Evolutionary conservation across 2,797 vertebrate species (phyloP).

Genomic region (Myioborus miniatus): DNA sequence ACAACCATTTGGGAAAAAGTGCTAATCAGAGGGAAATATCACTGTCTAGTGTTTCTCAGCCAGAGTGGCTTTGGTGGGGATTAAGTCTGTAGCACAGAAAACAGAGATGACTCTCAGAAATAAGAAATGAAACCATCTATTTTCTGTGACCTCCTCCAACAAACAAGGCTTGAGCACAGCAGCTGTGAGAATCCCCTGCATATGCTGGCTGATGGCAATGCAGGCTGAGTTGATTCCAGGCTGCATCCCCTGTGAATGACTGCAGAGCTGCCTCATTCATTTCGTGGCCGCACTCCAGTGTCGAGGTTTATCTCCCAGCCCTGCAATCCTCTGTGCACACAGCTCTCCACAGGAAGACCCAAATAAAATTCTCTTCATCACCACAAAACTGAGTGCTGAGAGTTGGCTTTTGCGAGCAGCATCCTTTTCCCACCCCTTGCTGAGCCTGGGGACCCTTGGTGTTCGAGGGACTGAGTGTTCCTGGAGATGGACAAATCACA

Average conservation of each 20-base stretch:
- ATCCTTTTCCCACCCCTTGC: not conserved
- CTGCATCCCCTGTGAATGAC: not conserved
- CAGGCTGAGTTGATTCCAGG: slow-evolving; percentile 37
- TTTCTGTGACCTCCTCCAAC: slow-evolving; percentile 37
- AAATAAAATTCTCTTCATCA: not conserved
- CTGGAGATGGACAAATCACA: not conserved
- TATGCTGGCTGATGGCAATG: slow-evolving; percentile 10
- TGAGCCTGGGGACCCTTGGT: not conserved
- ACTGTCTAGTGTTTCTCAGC: slow-evolving; percentile 12
- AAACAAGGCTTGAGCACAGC: slow-evolving; percentile 40
- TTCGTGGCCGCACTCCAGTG: slow-evolving; percentile 8
- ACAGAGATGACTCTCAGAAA: slow-evolving; percentile 24
- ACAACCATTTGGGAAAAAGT: slow-evolving; percentile 34
- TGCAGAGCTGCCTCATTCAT: slow-evolving; percentile 17
- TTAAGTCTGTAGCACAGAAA: slow-evolving; percentile 39
- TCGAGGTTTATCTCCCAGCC: slow-evolving; percentile 29
- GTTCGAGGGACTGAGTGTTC: not conserved
- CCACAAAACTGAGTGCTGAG: not conserved
- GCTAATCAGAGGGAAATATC: slow-evolving; percentile 42
- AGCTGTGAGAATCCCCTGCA: slow-evolving; percentile 53
- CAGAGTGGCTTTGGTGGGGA: slow-evolving; percentile 39
- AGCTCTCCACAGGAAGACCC: not conserved
- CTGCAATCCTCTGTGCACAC: not conserved
- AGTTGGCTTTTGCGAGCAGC: not conserved
- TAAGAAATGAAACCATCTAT: slow-evolving; percentile 48